Base-by-base conservation (phyloP, 2,797 vertebrate genomes). In the Benthosema pterotum region DNA sequence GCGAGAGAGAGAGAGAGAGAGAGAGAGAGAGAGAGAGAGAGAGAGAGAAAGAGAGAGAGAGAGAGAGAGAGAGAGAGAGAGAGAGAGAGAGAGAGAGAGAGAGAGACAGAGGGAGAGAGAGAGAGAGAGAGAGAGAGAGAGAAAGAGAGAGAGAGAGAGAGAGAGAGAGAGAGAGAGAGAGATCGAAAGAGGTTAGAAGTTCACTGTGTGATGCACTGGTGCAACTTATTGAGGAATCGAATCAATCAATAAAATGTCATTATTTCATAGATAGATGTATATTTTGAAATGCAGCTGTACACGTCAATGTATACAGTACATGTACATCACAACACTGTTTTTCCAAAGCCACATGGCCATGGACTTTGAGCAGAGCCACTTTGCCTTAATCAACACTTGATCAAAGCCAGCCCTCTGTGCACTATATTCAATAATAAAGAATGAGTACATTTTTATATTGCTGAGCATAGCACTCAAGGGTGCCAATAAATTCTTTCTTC, bases 371-470 rank as follows among this genome's bases (percentile, higher is more conserved):
- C 43, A 42, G 19, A 79, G 60, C 52, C 5, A 45, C 57, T 63
- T 59, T 57, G 38, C 67, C 28, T 69, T 49, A 32, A 79, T 73
- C 57, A 51, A 63, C 57, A 63, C 60, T 58, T n/a, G 32, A 49
- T 42, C 54, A 63, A 67, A 71, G 28, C 22, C 61, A 32, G 52
- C 54, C 22, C 32, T 67, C 28, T 38, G 32, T 38, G 17, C 51
- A 61, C 63, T 51, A 12, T 42, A 2, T 43, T 54, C 52, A 78
- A 69, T 55, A 65, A 76, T 61, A 69, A n/a, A 53, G 32, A 80
- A 45, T 54, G 9, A 75, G 66, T 54, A 52, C 52, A 63, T 62
- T 32, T 22, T 28, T n/a, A n/a, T n/a, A 19, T 43, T 47, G 73
- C 76, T 62, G 76, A 79, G 58, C 67, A 32, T 72, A n/a, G 66